These are phyloP conservation scores for Saccopteryx leptura DNA, from an alignment of 2,113 vertebrate genomes.

Conservation along the genomic window DNA sequence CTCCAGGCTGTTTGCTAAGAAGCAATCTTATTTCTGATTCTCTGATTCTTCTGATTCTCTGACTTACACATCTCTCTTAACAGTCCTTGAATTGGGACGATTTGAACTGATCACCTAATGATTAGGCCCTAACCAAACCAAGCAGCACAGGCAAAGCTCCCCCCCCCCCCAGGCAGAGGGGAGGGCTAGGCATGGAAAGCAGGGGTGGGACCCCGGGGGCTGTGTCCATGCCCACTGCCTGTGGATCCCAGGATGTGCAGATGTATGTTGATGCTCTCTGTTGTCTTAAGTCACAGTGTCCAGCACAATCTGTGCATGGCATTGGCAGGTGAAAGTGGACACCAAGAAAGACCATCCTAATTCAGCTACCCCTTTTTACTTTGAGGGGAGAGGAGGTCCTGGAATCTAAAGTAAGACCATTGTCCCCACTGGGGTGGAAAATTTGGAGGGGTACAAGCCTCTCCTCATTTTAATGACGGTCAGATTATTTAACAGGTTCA, in stretches of 20 bases:
- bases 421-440: neutral
- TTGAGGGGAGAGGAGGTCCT: neutral
- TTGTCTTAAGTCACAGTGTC: no score
- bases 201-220: neutral
- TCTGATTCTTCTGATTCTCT: neutral
- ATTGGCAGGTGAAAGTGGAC: neutral
- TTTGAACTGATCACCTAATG: neutral
- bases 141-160: neutral
- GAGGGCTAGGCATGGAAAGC: fast-evolving
- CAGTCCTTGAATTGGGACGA: neutral
- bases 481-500: neutral
- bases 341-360: neutral
- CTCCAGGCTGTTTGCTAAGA: neutral
- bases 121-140: neutral
- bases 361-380: neutral
- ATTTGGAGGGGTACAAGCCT: neutral
- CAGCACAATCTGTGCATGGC: neutral
- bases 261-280: fast-evolving
- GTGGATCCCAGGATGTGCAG: neutral
- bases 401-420: neutral
- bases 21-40: neutral
- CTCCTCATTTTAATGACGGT: neutral
- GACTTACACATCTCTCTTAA: neutral
- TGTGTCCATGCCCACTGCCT: neutral
- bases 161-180: no score